Percentiles rank a stretch among this genome's conserved stretches.
These are phyloP conservation scores for Mellilla xanthometata DNA, from an alignment of 2,888 invertebrate genomes.

Conservation along the genomic window DNA sequence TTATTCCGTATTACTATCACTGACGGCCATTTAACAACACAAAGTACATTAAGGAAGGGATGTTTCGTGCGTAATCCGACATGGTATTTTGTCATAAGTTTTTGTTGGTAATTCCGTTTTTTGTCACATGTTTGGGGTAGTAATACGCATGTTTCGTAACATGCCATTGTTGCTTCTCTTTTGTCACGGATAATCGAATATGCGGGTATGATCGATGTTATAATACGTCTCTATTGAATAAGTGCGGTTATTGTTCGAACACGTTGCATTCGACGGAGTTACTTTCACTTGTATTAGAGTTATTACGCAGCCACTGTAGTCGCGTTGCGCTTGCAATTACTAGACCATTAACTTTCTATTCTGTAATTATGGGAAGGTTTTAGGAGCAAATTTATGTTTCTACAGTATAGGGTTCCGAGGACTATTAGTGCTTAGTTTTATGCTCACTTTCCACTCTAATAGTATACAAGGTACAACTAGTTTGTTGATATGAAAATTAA, in stretches of 20 bases:
- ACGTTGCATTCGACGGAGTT: constrained; percentile 8
- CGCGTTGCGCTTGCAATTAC: too few relatives aligned
- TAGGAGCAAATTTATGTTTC: too few relatives aligned
- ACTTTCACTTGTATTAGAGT: constrained; percentile 7
- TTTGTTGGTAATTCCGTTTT: constrained; percentile 58
- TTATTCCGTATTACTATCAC: constrained; percentile 45
- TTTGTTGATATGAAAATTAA: too few relatives aligned
- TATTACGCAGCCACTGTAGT: neutral
- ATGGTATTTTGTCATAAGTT: constrained; percentile 63
- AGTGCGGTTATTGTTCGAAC: constrained; percentile 24
- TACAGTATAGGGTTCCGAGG: too few relatives aligned
- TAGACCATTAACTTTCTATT: neutral
- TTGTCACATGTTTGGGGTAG: constrained; percentile 50
- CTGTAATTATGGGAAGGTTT: neutral
- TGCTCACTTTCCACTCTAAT: too few relatives aligned
- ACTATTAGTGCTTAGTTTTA: too few relatives aligned
- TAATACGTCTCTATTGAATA: constrained; percentile 40
- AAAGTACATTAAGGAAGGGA: constrained; percentile 43
- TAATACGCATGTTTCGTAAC: constrained; percentile 65
- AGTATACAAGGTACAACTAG: too few relatives aligned
- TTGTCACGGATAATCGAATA: constrained; percentile 66
- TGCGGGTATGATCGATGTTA: constrained; percentile 67
- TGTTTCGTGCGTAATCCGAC: constrained; percentile 55
- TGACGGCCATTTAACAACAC: constrained; percentile 51
- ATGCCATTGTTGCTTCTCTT: constrained; percentile 58